Conservation (phyloP, 2,113 vertebrate species). For the Coreoperca whiteheadi region DNA sequence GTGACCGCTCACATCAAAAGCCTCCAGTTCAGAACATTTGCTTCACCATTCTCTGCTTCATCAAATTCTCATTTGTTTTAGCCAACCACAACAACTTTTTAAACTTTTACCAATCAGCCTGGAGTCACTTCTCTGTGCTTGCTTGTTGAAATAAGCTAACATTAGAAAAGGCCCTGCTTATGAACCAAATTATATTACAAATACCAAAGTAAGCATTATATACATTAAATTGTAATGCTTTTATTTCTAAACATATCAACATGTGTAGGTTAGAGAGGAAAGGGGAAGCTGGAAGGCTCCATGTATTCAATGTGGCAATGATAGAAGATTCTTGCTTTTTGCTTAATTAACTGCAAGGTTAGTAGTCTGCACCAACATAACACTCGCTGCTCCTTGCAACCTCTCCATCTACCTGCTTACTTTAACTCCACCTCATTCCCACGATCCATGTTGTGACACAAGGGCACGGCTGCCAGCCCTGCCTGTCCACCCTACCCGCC, state of each 20-base stretch:
- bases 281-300: conserved; percentile 2
- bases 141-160: background rate
- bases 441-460: conserved; percentile 54
- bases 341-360: conserved; percentile 25
- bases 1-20: conserved; percentile 41
- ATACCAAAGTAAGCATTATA: background rate
- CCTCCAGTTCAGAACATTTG: conserved; percentile 41
- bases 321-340: conserved; percentile 14
- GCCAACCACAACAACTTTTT: background rate
- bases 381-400: conserved; percentile 52
- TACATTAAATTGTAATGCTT: background rate
- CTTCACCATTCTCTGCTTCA: conserved; percentile 60
- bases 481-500: conserved; percentile 43
- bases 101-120: background rate
- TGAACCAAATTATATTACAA: background rate
- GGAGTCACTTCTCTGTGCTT: conserved; percentile 9
- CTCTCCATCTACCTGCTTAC: conserved; percentile 67
- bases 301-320: conserved; percentile 24
- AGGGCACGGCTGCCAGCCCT: conserved; percentile 47
- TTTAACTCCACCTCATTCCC: conserved; percentile 69
- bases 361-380: conserved; percentile 37
- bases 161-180: background rate
- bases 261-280: background rate
- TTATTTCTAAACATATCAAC: background rate
- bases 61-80: conserved; percentile 44